Conservation (phyloP, 2,888 invertebrate genomes). For the Sturmia bella region DNA sequence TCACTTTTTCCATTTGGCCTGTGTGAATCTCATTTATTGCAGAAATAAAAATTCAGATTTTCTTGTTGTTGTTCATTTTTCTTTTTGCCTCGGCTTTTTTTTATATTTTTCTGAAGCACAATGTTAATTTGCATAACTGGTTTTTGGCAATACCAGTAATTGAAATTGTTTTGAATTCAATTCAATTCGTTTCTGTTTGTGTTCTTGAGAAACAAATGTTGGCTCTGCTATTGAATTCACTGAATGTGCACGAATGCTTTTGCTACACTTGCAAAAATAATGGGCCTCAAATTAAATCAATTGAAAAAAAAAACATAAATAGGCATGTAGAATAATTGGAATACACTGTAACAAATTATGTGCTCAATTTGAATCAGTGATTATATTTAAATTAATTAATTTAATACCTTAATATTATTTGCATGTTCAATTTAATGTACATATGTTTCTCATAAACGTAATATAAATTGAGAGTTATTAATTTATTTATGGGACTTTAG, state of each 20-base stretch:
- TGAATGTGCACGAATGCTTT: not conserved
- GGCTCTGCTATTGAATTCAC: not conserved
- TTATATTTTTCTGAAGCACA: slow-evolving; percentile 17
- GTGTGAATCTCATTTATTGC: slow-evolving; percentile 15
- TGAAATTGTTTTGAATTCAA: slow-evolving; percentile 41
- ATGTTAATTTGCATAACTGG: slow-evolving; percentile 52
- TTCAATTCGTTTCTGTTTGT: slow-evolving; percentile 8
- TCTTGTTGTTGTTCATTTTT: slow-evolving; percentile 1
- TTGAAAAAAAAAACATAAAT: slow-evolving; percentile 30
- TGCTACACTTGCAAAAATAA: slow-evolving; percentile 36
- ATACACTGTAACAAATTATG: too few species aligned
- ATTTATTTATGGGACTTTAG: too few species aligned
- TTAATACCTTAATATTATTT: too few species aligned
- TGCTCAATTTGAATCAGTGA: too few species aligned
- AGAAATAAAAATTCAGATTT: not conserved
- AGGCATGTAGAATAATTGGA: not conserved
- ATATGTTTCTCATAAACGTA: too few species aligned
- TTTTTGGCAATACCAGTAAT: slow-evolving; percentile 47
- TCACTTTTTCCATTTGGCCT: not conserved
- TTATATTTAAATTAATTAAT: too few species aligned
- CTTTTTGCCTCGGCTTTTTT: not conserved
- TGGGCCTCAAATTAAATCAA: not conserved
- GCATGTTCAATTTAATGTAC: too few species aligned
- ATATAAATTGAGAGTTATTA: too few species aligned
- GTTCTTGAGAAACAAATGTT: not conserved